Base-by-base conservation (phyloP, 2,113 vertebrate species). In the Aptenodytes forsteri region DNA sequence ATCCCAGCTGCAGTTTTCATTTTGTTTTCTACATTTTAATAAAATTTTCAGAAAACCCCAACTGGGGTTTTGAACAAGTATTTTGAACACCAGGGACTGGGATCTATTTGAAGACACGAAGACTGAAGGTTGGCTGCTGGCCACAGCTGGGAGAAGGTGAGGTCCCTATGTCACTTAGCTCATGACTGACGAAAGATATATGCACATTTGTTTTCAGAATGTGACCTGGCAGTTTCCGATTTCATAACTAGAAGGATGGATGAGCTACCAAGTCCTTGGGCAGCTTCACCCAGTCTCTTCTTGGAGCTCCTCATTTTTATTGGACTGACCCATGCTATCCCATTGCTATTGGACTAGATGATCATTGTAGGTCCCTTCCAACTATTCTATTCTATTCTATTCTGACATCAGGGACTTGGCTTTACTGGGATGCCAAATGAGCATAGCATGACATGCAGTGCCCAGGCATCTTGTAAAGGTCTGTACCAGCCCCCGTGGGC, bases 81-180 rank as follows among this genome's bases (percentile, higher is more conserved):
- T 18, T 20, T 32, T 67, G 78, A 52, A 36, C 55, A 6, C 13
- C 50, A 10, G 52, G 30, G 56, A 23, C 17, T 2, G 12, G 69
- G 79, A 59, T 27, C 21, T 47, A 0, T 21, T 12, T 44, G 79
- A 61, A 56, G 81, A 17, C 34, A 27, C 0, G 0, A 36, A 27
- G 70, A 11, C 15, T 44, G 76, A 32, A 76, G 71, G 46, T 36
- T 0, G 0, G 21, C 79, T 79, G 56, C 59, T 66, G 66, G 54
- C 59, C 36, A 56, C 47, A 12, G 47, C 59, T 29, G 66, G 82
- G 32, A 56, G 66, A 47, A 86, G 88, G 85, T 47, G 25, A 83
- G 75, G 56, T 69, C 52, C 47, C 19, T 47, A 0, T 0, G 0
- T 75, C 6, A 0, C 69, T 73, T 81, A 47, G 59, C 27, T 77